Evolutionary conservation across 2,113 vertebrate species (phyloP).

Genomic region (Phodopus roborovskii): DNA sequence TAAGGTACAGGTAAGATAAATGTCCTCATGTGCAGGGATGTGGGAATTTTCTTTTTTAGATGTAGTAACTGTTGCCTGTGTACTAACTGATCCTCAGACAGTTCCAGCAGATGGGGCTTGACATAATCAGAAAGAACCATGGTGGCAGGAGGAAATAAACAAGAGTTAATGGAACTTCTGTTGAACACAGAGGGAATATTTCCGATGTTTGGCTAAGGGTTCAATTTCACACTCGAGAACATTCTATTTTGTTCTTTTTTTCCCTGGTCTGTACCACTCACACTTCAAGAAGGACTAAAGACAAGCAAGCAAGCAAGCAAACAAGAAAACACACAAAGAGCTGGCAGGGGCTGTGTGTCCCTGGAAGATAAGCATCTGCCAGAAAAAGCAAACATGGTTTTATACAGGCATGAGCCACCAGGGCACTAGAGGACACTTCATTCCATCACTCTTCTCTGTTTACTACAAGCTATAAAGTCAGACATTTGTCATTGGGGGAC

Average conservation of each 20-base stretch:
- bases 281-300: slow-evolving; percentile 28
- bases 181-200: slow-evolving; percentile 64
- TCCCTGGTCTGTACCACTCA: slow-evolving; percentile 7
- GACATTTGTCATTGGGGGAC: slow-evolving; percentile 31
- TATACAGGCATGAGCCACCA: background rate
- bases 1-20: slow-evolving; percentile 63
- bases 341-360: slow-evolving; percentile 46
- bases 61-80: background rate
- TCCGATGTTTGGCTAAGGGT: slow-evolving; percentile 55
- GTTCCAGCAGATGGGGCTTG: slow-evolving; percentile 55
- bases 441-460: slow-evolving; percentile 62
- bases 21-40: slow-evolving; percentile 36
- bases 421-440: slow-evolving; percentile 4
- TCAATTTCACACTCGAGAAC: slow-evolving; percentile 78
- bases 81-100: slow-evolving; percentile 67
- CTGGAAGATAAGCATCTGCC: slow-evolving; percentile 48
- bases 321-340: background rate
- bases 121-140: slow-evolving; percentile 71
- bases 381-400: slow-evolving; percentile 29
- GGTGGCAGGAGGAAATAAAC: slow-evolving; percentile 69
- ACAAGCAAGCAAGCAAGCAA: background rate
- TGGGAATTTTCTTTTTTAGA: slow-evolving; percentile 45
- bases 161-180: slow-evolving; percentile 69
- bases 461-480: slow-evolving; percentile 49
- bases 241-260: slow-evolving; percentile 33